phyloP scores from a whole-genome alignment of 2,113 vertebrate species.

The Nematolebias whitei region DNA sequence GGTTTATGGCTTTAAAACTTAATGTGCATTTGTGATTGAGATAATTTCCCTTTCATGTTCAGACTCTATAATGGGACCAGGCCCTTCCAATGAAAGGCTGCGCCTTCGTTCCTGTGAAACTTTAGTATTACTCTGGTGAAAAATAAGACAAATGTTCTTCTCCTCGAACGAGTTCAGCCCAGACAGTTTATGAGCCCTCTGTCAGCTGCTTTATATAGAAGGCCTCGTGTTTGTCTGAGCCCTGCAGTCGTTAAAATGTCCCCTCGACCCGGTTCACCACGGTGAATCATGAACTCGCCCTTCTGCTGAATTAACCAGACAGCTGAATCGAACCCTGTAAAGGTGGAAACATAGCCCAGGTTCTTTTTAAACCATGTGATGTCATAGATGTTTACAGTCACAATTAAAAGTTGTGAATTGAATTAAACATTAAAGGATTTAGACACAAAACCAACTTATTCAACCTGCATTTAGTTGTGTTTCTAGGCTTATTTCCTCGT shows the following conservation, averaged over 20 bases:
- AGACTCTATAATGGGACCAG: neutral
- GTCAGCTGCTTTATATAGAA: neutral
- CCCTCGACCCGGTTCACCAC: neutral
- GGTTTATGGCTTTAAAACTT: neutral
- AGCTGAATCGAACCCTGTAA: neutral
- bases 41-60: neutral
- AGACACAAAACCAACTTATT: neutral
- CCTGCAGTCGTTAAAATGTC: slow-evolving; percentile 3
- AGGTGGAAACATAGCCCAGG: neutral
- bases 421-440: neutral
- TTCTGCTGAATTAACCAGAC: neutral
- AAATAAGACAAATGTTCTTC: neutral
- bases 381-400: neutral
- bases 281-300: slow-evolving; percentile 4
- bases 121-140: neutral
- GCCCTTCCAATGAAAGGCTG: neutral
- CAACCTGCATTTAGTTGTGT: neutral
- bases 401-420: neutral
- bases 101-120: too few relatives aligned
- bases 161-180: neutral
- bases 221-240: neutral
- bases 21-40: too few relatives aligned
- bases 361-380: neutral
- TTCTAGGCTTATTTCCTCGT: neutral
- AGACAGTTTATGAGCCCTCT: neutral